phyloP scores from a whole-genome alignment of 1,140 invertebrate genomes.

The Phenacoccus solenopsis region DNA sequence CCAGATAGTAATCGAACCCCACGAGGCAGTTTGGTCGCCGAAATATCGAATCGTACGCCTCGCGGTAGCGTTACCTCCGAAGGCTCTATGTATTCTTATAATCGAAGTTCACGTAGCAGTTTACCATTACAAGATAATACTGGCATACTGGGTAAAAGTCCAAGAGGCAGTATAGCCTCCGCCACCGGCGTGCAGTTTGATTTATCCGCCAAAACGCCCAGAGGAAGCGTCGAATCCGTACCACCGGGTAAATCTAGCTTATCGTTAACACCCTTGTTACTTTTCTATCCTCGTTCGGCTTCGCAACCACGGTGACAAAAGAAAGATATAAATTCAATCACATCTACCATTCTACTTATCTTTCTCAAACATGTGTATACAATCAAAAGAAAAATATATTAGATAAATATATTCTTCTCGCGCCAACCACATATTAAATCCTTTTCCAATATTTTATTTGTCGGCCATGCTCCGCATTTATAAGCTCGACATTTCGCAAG shows the following conservation, averaged over 20 bases:
- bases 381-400: too few species aligned
- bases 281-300: background rate
- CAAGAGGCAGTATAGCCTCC: conserved; percentile 45
- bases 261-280: background rate
- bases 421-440: background rate
- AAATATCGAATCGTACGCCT: conserved; percentile 32
- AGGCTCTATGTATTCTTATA: conserved; percentile 28
- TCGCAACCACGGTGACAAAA: background rate
- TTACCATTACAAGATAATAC: conserved; percentile 24
- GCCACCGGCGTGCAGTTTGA: conserved; percentile 40
- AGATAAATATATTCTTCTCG: background rate
- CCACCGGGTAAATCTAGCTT: background rate
- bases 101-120: conserved; percentile 29
- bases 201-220: conserved; percentile 39
- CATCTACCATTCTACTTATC: background rate
- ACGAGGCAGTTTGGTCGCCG: conserved; percentile 25
- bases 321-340: background rate
- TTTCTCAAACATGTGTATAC: background rate
- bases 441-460: background rate
- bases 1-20: conserved; percentile 33
- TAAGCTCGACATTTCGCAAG: background rate
- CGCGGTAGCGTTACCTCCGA: conserved; percentile 37
- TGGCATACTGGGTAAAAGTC: conserved; percentile 32
- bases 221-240: conserved; percentile 35
- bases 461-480: background rate